Percentiles rank a stretch among this genome's conserved stretches.
These are phyloP conservation scores for Sorex araneus DNA, from an alignment of 2,113 vertebrate species.

Conservation along the genomic window DNA sequence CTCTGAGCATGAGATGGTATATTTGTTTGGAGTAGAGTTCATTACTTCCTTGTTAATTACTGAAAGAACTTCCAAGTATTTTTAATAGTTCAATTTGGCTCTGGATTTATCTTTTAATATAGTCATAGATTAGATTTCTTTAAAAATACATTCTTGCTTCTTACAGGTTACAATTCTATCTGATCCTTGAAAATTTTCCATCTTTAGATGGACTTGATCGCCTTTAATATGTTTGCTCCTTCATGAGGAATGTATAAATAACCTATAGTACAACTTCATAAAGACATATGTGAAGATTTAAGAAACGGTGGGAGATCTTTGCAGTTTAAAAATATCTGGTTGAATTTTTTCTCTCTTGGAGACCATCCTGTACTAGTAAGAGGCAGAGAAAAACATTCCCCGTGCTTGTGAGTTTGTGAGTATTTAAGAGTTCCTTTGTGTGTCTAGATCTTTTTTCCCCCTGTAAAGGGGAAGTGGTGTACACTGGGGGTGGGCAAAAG, in stretches of 20 bases:
- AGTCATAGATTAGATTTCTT: constrained; percentile 62
- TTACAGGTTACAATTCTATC: constrained; percentile 78
- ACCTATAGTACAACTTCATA: constrained; percentile 86
- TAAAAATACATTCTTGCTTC: constrained; percentile 60
- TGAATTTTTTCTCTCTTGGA: constrained; percentile 70
- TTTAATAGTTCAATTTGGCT: constrained; percentile 75
- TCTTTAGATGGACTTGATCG: constrained; percentile 85
- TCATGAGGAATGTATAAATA: constrained; percentile 86
- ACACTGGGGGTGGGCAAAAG: constrained; percentile 66
- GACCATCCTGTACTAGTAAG: constrained; percentile 87
- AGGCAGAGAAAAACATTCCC: constrained; percentile 85
- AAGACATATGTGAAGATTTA: constrained; percentile 87
- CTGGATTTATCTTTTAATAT: constrained; percentile 78
- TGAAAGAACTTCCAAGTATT: constrained; percentile 69
- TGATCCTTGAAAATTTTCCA: constrained; percentile 81
- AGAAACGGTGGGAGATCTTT: constrained; percentile 83
- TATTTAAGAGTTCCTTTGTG: constrained; percentile 87
- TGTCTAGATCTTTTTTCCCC: constrained; percentile 82
- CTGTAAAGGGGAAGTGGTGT: constrained; percentile 74
- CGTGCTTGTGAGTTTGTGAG: constrained; percentile 73
- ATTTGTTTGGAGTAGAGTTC: constrained; percentile 67
- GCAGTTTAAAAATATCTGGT: constrained; percentile 80
- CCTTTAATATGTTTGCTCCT: constrained; percentile 85
- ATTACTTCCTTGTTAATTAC: constrained; percentile 75
- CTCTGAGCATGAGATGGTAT: constrained; percentile 23